A percentile compares a stretch with the other conserved stretches of the same genome.
phyloP scores from a whole-genome alignment of 2,888 invertebrate species.

The Cremastinae sp. region DNA sequence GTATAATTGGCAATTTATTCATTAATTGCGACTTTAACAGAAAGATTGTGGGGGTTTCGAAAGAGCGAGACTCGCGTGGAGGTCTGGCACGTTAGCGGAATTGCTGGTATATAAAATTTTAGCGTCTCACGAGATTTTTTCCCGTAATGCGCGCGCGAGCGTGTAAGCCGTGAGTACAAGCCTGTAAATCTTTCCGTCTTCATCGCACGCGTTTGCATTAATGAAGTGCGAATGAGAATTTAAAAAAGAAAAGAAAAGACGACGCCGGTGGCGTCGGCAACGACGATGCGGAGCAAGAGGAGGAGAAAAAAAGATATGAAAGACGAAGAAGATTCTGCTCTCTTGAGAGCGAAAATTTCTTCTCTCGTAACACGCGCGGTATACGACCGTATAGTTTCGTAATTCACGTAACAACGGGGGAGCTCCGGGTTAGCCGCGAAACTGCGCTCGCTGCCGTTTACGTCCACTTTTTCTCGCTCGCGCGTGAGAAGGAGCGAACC shows the following conservation, averaged over 20 bases:
- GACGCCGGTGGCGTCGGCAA: no score
- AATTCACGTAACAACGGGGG: constrained; percentile 54
- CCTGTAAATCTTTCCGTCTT: constrained; percentile 36
- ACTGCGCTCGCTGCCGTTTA: constrained; percentile 22
- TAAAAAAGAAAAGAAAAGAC: constrained; percentile 18
- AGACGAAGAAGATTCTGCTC: no score
- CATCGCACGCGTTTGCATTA: constrained; percentile 51
- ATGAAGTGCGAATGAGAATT: constrained; percentile 56
- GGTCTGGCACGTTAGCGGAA: neutral
- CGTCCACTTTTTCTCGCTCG: constrained; percentile 36
- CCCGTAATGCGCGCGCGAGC: neutral
- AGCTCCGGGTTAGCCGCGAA: constrained; percentile 21
- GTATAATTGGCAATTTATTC: constrained; percentile 5
- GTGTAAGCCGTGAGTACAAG: constrained; percentile 4
- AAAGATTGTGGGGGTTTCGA: constrained; percentile 23
- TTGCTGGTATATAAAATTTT: constrained; percentile 12
- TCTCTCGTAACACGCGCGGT: constrained; percentile 47
- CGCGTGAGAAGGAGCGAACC: constrained; percentile 60
- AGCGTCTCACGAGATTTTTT: constrained; percentile 30
- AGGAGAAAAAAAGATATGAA: no score
- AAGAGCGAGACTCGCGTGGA: constrained; percentile 2
- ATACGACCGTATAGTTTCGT: constrained; percentile 47
- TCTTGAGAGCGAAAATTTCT: constrained; percentile 39
- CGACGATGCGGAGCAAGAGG: no score
- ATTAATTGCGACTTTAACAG: constrained; percentile 10